Conservation (phyloP, 2,888 invertebrate species). For the Lumbricus terrestris region DNA sequence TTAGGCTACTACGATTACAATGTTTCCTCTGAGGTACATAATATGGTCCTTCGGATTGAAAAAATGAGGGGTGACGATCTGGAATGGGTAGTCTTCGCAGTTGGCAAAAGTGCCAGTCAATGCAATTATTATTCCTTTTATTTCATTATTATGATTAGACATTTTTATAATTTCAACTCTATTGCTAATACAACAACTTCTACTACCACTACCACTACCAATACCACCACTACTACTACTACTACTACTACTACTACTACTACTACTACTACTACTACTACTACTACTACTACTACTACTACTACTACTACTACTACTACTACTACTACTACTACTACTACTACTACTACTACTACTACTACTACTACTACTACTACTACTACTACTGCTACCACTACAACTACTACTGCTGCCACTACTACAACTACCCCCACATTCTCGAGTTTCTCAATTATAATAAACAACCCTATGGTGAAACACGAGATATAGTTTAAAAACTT, state of each 20-base stretch:
- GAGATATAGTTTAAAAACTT: too few species aligned
- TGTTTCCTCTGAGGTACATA: too few species aligned
- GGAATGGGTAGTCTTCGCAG: too few species aligned
- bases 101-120: too few species aligned
- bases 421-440: not conserved
- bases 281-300: not conserved
- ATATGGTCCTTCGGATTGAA: too few species aligned
- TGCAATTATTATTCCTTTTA: too few species aligned
- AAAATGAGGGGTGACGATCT: too few species aligned
- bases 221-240: too few species aligned
- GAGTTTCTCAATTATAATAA: not conserved
- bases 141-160: not conserved
- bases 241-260: not conserved
- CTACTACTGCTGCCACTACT: not conserved
- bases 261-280: not conserved
- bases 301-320: not conserved
- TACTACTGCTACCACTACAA: not conserved
- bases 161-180: not conserved
- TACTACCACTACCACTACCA: too few species aligned
- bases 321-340: not conserved
- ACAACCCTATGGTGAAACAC: not conserved
- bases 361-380: not conserved
- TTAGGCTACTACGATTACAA: too few species aligned
- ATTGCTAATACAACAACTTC: not conserved
- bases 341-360: not conserved